phyloP scores from a whole-genome alignment of 1,140 invertebrate species.

The Epicauta chinensis region DNA sequence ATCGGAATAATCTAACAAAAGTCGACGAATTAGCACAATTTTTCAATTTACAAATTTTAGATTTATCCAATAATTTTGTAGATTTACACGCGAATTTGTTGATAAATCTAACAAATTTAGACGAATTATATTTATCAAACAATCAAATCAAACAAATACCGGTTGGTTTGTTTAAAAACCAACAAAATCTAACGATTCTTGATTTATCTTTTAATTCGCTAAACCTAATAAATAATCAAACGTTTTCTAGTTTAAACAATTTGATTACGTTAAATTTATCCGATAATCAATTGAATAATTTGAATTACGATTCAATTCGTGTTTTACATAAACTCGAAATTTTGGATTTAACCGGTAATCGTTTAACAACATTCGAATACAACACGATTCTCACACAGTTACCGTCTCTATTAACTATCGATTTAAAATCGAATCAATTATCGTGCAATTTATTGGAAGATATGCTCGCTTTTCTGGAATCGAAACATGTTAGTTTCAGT shows the following conservation, averaged over 20 bases:
- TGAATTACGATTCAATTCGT: slow-evolving; percentile 26
- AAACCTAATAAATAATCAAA: slow-evolving; percentile 7
- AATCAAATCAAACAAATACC: slow-evolving; percentile 21
- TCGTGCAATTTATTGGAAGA: slow-evolving; percentile 31
- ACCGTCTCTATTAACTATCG: slow-evolving; percentile 29
- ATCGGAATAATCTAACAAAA: slow-evolving; percentile 23
- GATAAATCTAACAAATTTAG: slow-evolving; percentile 1
- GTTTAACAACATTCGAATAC: slow-evolving; percentile 33
- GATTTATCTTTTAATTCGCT: slow-evolving; percentile 27
- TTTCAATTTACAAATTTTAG: slow-evolving; percentile 16
- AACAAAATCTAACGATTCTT: slow-evolving; percentile 10
- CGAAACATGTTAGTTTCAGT: slow-evolving; percentile 30
- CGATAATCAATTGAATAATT: slow-evolving; percentile 27
- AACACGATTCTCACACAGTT: slow-evolving; percentile 30
- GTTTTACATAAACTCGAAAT: slow-evolving; percentile 27
- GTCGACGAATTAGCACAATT: background rate
- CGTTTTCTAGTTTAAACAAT: slow-evolving; percentile 26
- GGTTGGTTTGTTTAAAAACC: background rate
- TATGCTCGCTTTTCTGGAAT: slow-evolving; percentile 31
- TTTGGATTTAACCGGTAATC: slow-evolving; percentile 33
- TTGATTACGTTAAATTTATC: slow-evolving; percentile 33
- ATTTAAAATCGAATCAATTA: slow-evolving; percentile 34
- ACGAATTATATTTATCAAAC: slow-evolving; percentile 23
- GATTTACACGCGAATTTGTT: background rate
- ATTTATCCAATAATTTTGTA: slow-evolving; percentile 25